Evolutionary conservation across 2,888 invertebrate genomes (phyloP).

Genomic region (Drosophila nr. perissopoda): DNA sequence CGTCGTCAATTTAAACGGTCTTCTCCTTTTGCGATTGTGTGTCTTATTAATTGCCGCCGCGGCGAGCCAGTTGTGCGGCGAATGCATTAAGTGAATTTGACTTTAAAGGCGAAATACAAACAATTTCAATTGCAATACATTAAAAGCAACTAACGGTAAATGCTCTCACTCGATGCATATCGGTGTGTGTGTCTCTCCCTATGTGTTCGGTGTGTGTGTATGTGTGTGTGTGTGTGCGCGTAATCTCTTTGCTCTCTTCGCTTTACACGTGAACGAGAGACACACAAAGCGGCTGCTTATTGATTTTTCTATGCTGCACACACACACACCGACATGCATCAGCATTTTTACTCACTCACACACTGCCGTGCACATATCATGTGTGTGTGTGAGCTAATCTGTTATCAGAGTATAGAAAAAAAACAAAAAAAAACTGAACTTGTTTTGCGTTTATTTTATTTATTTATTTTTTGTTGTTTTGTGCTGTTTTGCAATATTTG

Average conservation of each 20-base stretch:
- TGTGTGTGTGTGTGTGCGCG: slow-evolving; percentile 15
- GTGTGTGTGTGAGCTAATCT: slow-evolving; percentile 61
- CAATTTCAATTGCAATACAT: slow-evolving; percentile 10
- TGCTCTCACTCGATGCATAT: slow-evolving; percentile 16
- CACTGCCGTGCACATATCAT: slow-evolving; percentile 6
- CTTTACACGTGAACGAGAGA: slow-evolving; percentile 41
- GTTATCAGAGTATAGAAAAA: slow-evolving; percentile 65
- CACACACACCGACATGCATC: slow-evolving; percentile 8
- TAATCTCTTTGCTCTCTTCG: slow-evolving; percentile 6
- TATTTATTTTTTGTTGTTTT: slow-evolving; percentile 3
- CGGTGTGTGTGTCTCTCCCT: slow-evolving; percentile 2
- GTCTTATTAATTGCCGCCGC: background rate
- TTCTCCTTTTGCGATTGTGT: slow-evolving; percentile 1
- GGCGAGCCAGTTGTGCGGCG: background rate
- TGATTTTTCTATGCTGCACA: slow-evolving; percentile 61
- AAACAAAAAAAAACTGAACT: slow-evolving; percentile 31
- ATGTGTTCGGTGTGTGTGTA: slow-evolving; percentile 4
- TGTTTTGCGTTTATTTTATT: slow-evolving; percentile 43
- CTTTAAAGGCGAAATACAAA: slow-evolving; percentile 6
- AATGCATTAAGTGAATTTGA: slow-evolving; percentile 9
- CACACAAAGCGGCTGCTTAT: slow-evolving; percentile 39
- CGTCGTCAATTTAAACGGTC: slow-evolving; percentile 3
- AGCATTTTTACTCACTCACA: slow-evolving; percentile 12
- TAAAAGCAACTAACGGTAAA: slow-evolving; percentile 48
- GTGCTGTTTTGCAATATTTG: slow-evolving; percentile 21